Base-by-base conservation (phyloP, 2,797 vertebrate species). In the Premnoplex brunnescens region DNA sequence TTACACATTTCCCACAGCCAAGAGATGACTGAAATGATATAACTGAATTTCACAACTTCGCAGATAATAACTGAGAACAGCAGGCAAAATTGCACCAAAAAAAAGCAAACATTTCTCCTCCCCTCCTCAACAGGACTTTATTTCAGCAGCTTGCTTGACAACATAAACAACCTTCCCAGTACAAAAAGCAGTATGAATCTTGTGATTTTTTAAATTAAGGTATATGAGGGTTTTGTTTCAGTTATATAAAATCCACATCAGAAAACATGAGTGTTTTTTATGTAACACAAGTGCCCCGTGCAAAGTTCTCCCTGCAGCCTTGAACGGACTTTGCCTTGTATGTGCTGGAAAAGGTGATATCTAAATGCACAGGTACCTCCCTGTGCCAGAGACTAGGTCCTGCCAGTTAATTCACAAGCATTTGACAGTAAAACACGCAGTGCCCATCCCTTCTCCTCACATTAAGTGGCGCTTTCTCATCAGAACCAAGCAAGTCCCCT, bases 1-100 rank as follows among this genome's bases (percentile, higher is more conserved):
- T 79, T 62, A 88, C 55, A 92, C 19, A 17, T 51, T 83, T 87
- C 77, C 71, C 4, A 2, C 62, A 91, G 86, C 84, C 92, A 95
- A 92, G 66, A 95, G 66, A 78, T 92, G 80, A 91, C 89, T 94
- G 59, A 91, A 94, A 68, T 46, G 48, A 77, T 93, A 74, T 85
- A 41, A 37, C 18, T 44, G 64, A 63, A 85, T 95, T 95, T 95
- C 93, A 82, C 88, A 93, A 54, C 83, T 92, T 90, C 44, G 37
- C 39, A 66, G 83, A 86, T 89, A 90, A 74, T 66, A 92, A 89
- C 46, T 32, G 55, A 88, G 91, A 91, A 91, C 73, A 94, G 72
- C 83, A 89, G 75, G 67, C 77, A 79, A 79, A 82, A 87, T 18
- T 58, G 32, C 59, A 76, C 59, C 7, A 54, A 58, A 88, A 94